Evolutionary conservation across 2,888 invertebrate genomes (phyloP).

Genomic region (Congeria kusceri): DNA sequence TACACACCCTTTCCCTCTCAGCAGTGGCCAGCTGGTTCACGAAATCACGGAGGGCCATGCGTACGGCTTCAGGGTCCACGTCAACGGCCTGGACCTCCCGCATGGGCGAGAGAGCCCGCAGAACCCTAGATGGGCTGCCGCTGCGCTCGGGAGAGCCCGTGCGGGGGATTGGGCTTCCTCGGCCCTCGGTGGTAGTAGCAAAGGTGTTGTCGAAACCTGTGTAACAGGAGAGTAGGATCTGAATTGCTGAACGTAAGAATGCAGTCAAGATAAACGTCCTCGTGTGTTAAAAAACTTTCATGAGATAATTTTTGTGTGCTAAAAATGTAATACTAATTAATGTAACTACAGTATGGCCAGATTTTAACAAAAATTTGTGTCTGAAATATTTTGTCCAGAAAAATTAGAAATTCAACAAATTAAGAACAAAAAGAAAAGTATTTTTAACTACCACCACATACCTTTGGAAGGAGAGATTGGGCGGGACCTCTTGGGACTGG

Average conservation of each 20-base stretch:
- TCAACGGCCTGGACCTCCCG: constrained; percentile 88
- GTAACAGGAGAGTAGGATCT: background rate
- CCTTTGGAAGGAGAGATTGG: constrained; percentile 84
- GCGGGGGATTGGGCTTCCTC: constrained; percentile 84
- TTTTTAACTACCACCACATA: no score
- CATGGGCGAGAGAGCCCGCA: constrained; percentile 71
- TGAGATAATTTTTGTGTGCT: no score
- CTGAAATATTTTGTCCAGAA: no score
- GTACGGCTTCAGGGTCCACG: constrained; percentile 95
- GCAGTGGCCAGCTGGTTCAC: constrained; percentile 97
- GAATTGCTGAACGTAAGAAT: background rate
- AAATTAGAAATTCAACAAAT: no score
- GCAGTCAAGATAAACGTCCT: no score
- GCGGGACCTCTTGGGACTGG: constrained; percentile 80
- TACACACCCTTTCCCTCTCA: constrained; percentile 93
- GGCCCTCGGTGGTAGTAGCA: constrained; percentile 85
- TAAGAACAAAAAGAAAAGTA: no score
- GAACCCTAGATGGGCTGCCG: constrained; percentile 73
- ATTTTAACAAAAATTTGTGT: no score
- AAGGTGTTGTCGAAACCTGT: constrained; percentile 85
- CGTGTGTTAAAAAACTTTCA: no score
- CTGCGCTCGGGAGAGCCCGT: constrained; percentile 83
- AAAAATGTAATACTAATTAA: no score
- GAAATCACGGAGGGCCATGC: constrained; percentile 94
- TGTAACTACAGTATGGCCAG: no score